Conservation (phyloP, 1,140 invertebrate genomes). For the Cyphomyrmex costatus region DNA sequence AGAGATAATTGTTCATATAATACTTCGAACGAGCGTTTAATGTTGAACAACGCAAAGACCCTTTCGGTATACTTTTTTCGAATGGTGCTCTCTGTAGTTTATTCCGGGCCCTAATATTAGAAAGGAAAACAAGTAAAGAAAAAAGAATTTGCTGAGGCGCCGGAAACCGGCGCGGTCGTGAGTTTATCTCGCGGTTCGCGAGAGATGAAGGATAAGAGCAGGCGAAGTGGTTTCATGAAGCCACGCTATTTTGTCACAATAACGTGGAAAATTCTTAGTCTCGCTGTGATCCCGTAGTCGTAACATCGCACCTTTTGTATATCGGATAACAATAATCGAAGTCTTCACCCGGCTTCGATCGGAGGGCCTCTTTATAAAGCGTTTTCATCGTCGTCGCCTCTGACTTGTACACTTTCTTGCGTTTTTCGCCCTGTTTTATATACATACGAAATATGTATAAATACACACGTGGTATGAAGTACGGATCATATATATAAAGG, state of each 20-base stretch:
- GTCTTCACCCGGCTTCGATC: slow-evolving; percentile 63
- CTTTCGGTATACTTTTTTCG: slow-evolving; percentile 62
- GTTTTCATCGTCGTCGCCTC: slow-evolving; percentile 65
- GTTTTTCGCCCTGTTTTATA: slow-evolving; percentile 53
- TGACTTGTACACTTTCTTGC: slow-evolving; percentile 40
- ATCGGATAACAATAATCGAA: slow-evolving; percentile 70
- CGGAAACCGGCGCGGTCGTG: slow-evolving; percentile 64
- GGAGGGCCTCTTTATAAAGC: slow-evolving; percentile 72
- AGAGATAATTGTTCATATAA: slow-evolving; percentile 61
- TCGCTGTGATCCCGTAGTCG: slow-evolving; percentile 80
- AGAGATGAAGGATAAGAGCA: slow-evolving; percentile 29
- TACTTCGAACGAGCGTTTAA: slow-evolving; percentile 39
- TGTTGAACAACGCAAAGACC: slow-evolving; percentile 29
- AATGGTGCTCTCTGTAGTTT: slow-evolving; percentile 49
- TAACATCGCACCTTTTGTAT: slow-evolving; percentile 73
- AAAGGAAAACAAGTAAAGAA: not conserved
- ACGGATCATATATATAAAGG: slow-evolving; percentile 58
- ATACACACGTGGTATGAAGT: slow-evolving; percentile 14
- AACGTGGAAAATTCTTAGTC: slow-evolving; percentile 74
- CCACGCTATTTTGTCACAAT: slow-evolving; percentile 74
- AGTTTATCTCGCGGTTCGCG: slow-evolving; percentile 48
- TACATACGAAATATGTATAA: not conserved
- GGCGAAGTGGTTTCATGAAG: not conserved
- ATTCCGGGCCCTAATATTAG: slow-evolving; percentile 44
- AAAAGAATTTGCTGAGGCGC: slow-evolving; percentile 46